Base-by-base conservation (phyloP, 2,113 vertebrate genomes). In the Colistium nudipinnis region DNA sequence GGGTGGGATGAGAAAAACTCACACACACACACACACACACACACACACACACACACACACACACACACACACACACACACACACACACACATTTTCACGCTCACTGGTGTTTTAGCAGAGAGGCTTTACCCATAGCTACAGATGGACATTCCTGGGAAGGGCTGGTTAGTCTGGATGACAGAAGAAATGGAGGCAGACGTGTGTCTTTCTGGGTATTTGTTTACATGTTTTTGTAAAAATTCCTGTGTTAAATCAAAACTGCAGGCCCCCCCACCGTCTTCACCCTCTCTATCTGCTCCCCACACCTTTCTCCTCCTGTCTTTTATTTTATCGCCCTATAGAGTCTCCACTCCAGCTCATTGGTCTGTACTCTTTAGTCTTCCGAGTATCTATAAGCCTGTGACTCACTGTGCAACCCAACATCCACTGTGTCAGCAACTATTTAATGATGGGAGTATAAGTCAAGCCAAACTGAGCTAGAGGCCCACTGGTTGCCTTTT, bases 131-230 rank as follows among this genome's bases (percentile, higher is more conserved):
- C 31, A 27, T 22, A 10, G 59, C 68, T 92, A 75, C 89, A 89
- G 84, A 79, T 90, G 87, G 87, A 84, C 90, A 93, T 93, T 92
- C 92, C 91, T 78, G 80, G 8, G 57, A 75, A 80, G 90, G 90
- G 87, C 90, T 90, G 88, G 78, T 86, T 85, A 76, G 81, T 80
- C 70, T 28, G 62, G 59, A 14, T 79, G 80, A 84, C 84, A 75
- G 70, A 67, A 60, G 47, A 60, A 11, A 33, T 52, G 20, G 36
- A 67, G 39, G 20, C 38, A 44, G 60, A 62, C 59, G 8, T 52
- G 19, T 22, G 43, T 44, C n/a, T 51, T 11, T 51, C 54, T 43
- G 70, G 70, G 43, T 77, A 17, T 64, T 60, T 62, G 36, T 25
- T 45, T 47, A 44, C 38, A 38, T 7, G 22, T 54, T 25, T 78